Conservation (phyloP, 2,797 vertebrate species). For the Myoxocephalus aenaeus region DNA sequence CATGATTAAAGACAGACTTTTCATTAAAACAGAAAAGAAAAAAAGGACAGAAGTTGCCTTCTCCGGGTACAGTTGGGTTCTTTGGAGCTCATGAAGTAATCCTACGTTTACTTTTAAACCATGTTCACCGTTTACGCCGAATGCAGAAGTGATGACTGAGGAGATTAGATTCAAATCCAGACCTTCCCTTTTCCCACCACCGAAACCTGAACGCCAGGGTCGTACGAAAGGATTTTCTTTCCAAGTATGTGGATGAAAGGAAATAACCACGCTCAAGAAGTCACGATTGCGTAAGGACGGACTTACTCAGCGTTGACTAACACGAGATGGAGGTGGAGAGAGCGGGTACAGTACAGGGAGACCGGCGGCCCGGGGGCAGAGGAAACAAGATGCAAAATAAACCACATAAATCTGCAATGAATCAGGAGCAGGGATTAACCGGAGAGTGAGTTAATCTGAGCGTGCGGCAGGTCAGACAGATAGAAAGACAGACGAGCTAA, state of each 20-base stretch:
- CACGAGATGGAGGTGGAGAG: neutral
- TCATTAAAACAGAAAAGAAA: no score
- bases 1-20: no score
- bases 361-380: slow-evolving; percentile 3
- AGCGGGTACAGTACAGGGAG: neutral
- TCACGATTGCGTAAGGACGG: neutral
- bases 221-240: neutral
- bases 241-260: slow-evolving; percentile 7
- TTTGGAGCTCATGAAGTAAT: neutral
- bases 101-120: neutral
- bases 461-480: slow-evolving; percentile 46
- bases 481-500: slow-evolving; percentile 45
- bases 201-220: neutral
- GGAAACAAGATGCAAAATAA: slow-evolving; percentile 43
- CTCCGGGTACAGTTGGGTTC: neutral
- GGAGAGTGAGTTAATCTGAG: slow-evolving; percentile 71
- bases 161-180: slow-evolving; percentile 37
- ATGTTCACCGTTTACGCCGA: neutral
- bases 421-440: slow-evolving; percentile 72
- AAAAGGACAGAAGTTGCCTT: neutral
- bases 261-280: neutral
- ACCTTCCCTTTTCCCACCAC: slow-evolving; percentile 15
- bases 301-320: neutral
- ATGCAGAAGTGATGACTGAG: neutral
- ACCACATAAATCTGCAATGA: slow-evolving; percentile 59